Evolutionary conservation across 1,140 invertebrate species (phyloP).

Genomic region (Lanistes nyassanus): DNA sequence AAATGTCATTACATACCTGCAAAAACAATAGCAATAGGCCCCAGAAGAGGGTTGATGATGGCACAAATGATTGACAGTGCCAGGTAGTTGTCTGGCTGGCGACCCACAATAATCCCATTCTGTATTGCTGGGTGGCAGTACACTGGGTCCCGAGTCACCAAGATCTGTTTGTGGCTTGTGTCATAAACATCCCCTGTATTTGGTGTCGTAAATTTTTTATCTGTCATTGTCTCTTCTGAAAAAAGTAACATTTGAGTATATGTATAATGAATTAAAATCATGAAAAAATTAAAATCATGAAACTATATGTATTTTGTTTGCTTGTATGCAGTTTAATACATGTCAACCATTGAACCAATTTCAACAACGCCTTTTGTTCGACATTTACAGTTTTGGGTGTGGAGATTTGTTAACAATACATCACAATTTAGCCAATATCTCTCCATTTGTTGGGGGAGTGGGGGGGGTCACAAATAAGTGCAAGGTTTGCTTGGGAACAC

Average conservation of each 20-base stretch:
- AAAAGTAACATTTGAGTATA: neutral
- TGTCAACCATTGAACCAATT: no score
- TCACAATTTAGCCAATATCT: no score
- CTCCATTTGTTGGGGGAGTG: no score
- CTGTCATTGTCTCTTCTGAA: constrained; percentile 4
- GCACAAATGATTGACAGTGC: constrained; percentile 46
- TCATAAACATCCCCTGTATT: constrained; percentile 26
- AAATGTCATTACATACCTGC: constrained; percentile 45
- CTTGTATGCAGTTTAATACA: no score
- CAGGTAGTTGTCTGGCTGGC: constrained; percentile 51
- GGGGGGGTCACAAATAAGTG: no score
- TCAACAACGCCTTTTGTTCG: no score
- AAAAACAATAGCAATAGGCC: constrained; percentile 56
- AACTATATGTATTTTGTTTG: no score
- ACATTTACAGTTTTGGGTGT: no score
- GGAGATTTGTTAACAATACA: no score
- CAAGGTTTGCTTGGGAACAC: no score
- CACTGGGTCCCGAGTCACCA: constrained; percentile 57
- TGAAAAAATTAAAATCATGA: no score
- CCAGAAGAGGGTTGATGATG: constrained; percentile 55
- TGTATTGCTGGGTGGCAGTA: constrained; percentile 51
- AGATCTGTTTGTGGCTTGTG: constrained; percentile 49
- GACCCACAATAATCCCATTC: constrained; percentile 54
- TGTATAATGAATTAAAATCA: no score
- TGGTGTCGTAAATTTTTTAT: constrained; percentile 30